phyloP scores from a whole-genome alignment of 2,888 invertebrate genomes.

The Ectropis crepuscularia region DNA sequence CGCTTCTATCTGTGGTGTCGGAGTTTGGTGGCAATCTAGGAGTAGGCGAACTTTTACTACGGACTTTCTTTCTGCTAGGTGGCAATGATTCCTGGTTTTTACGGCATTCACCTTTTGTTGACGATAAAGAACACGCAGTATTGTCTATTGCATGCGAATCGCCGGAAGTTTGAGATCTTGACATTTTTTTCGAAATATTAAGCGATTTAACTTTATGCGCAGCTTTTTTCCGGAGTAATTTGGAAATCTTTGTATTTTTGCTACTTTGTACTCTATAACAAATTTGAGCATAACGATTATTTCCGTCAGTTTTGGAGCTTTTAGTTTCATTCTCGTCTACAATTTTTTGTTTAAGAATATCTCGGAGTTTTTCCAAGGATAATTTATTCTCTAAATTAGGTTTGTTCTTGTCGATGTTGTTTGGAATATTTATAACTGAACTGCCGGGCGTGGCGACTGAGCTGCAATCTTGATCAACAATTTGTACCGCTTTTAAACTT shows the following conservation, averaged over 20 bases:
- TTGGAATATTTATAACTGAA: conserved; percentile 71
- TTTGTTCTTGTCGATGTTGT: conserved; percentile 57
- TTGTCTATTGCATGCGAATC: conserved; percentile 23
- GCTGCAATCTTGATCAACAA: conserved; percentile 76
- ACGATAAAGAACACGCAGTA: conserved; percentile 47
- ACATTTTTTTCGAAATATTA: conserved; percentile 69
- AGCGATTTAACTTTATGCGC: conserved; percentile 76
- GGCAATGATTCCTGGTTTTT: conserved; percentile 31
- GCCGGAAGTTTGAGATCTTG: conserved; percentile 42
- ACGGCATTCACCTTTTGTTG: conserved; percentile 46
- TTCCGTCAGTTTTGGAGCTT: conserved; percentile 11
- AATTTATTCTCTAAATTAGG: conserved; percentile 56
- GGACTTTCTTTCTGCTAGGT: conserved; percentile 38
- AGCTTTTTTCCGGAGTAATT: conserved; percentile 52
- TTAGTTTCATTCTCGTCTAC: conserved; percentile 48
- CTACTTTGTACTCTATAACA: conserved; percentile 21
- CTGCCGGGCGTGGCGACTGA: conserved; percentile 76
- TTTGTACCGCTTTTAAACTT: conserved; percentile 70
- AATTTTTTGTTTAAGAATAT: conserved; percentile 61
- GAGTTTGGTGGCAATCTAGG: conserved; percentile 44
- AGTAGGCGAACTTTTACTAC: conserved; percentile 59
- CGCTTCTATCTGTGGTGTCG: conserved; percentile 33
- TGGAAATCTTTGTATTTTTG: conserved; percentile 37
- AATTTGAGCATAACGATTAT: conserved; percentile 27
- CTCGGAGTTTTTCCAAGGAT: conserved; percentile 71